Evolutionary conservation across 1,140 invertebrate species (phyloP).

Genomic region (Mizuhopecten yessoensis): DNA sequence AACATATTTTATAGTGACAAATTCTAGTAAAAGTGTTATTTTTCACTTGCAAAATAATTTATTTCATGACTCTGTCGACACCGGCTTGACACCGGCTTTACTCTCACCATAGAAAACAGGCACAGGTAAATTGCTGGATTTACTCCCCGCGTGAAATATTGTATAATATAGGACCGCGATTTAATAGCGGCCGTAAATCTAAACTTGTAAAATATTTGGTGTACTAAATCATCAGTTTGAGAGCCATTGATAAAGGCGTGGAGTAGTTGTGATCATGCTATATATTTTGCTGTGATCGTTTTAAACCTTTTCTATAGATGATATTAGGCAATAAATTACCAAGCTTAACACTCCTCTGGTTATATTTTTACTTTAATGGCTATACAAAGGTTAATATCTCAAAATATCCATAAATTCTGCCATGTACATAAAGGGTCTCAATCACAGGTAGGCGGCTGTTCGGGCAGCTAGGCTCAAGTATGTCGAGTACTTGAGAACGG

Average conservation of each 20-base stretch:
- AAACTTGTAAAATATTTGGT: conserved; percentile 36
- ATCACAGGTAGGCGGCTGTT: not conserved
- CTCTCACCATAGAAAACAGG: not conserved
- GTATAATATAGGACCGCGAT: conserved; percentile 9
- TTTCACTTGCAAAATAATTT: conserved; percentile 33
- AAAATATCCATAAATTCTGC: not conserved
- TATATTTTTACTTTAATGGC: conserved; percentile 26
- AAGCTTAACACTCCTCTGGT: not conserved
- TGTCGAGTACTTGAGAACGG: not conserved
- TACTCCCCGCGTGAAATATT: not conserved
- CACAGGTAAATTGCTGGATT: conserved; percentile 14
- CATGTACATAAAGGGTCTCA: conserved; percentile 31
- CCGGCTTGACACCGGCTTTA: not conserved
- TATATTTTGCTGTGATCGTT: conserved; percentile 19
- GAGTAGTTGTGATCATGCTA: not conserved
- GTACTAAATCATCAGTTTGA: conserved; percentile 34
- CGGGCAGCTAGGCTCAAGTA: conserved; percentile 11
- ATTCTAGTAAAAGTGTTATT: conserved; percentile 40
- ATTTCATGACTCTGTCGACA: not conserved
- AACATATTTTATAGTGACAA: conserved; percentile 21
- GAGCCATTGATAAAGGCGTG: conserved; percentile 18
- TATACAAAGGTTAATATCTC: conserved; percentile 35
- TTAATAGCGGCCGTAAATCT: conserved; percentile 18
- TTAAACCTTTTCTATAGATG: conserved; percentile 27
- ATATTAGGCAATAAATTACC: conserved; percentile 35